Base-by-base conservation (phyloP, 1,140 invertebrate genomes). In the Pachypeltis micranthus region DNA sequence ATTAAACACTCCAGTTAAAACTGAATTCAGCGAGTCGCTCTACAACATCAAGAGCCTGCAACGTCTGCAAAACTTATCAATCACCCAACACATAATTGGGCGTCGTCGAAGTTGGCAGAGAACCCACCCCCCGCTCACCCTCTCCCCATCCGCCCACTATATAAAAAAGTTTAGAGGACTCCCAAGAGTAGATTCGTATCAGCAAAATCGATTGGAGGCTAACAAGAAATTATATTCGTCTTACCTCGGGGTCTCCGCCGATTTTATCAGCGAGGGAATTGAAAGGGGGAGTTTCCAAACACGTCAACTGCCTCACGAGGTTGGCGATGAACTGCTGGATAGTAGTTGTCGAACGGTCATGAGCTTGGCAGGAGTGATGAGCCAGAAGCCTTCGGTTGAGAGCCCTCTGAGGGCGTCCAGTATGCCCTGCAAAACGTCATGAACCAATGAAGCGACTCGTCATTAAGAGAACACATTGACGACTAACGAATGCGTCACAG, bases 191-290 rank as follows among this genome's bases (percentile, higher is more conserved):
- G n/a, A n/a, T n/a, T n/a, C n/a, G n/a, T n/a, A n/a, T n/a, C n/a
- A n/a, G 34, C 7, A n/a, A 39, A 39, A 39, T 39, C 34, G 34
- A 39, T 39, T 39, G 7, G 34, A 39, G 7, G 7, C 34, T 39
- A 51, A 51, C 47, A 51, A 51, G 7, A 51, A 7, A 21, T n/a
- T n/a, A 57, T 28, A 57, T 51, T 44, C 25, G 3, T 3, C 31
- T 59, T 57, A 75, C 67, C 66, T 91, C 88, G 0, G 85, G 81
- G 68, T 90, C 87, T 0, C 81, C 80, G 14, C 85, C 76, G 23
- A 91, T 70, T 69, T 90, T 87, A 39, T 91, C 88, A 47, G 86
- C 84, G 70, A 93, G 94, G 0, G 88, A 87, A 67, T 88, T 86
- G 0, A 86, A 86, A 14, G 88, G 81, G 16, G 81, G 69, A 0